Evolutionary conservation across 64 coral and sea anemone species (phyloP), one percentile per base, ranked within the genome.

Genomic region (Trachythela sp.): DNA sequence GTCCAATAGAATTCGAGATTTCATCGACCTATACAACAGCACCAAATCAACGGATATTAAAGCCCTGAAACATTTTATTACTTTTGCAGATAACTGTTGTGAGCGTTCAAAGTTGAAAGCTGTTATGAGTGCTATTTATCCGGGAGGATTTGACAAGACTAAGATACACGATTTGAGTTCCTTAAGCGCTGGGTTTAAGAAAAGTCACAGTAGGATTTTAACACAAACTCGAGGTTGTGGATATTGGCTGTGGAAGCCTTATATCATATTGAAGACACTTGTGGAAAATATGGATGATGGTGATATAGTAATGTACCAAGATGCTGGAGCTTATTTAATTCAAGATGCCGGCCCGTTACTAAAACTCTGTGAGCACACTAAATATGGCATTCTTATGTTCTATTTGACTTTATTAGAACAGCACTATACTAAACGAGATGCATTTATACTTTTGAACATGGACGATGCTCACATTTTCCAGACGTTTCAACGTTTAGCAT

Each of bases 241-340:
- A 18, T 87, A 58, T 60, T 87, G 85, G 85, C 36, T 87, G 48
- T 58, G 85, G 85, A 87, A 87, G 35, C 85, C 75, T 34, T 80
- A 80, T 36, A 80, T 80, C 37, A 39, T 80, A 39, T 36, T 80
- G 15, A 15, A 35, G 30, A 80, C 75, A 35, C 33, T 80, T 20
- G 33, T 80, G 0, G 15, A 80, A 4, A 80, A 30, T 80, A 80
- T 80, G 75, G 20, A 35, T 39, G 33, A 13, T 37, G 34, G 75
- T 35, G 75, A 80, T 9, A 34, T 80, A 36, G 15, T 80, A 4
- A 80, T 80, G 75, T 80, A 80, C 35, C 75, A 80, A 37, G 75
- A 80, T 36, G 9, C 75, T 6, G 75, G 75, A 8, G 75, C 75
- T 2, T 80, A 37, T 39, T 37, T 80, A 0, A 80, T 80, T 9